These are phyloP conservation scores for Hirundichthys speculiger DNA, from an alignment of 2,113 vertebrate species.

Conservation along the genomic window DNA sequence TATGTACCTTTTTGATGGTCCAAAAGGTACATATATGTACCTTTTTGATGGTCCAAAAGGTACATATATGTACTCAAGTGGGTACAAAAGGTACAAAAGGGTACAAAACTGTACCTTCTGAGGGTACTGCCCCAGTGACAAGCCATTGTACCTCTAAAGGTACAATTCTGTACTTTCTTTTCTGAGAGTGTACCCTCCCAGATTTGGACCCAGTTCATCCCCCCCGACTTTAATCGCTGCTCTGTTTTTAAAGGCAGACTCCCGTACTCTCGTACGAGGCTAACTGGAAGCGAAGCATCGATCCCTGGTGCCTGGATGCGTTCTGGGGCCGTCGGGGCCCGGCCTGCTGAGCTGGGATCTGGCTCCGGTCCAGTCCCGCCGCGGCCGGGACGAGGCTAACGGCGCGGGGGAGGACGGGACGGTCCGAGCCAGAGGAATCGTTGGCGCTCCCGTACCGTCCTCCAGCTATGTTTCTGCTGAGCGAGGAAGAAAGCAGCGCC, in stretches of 20 bases:
- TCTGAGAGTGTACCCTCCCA: no score
- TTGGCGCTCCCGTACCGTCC: constrained; percentile 45
- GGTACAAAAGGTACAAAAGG: no score
- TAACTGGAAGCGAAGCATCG: constrained; percentile 52
- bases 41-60: no score
- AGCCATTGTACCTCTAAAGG: no score
- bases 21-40: no score
- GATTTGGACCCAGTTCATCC: constrained; percentile 14
- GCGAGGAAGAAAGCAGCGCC: constrained; percentile 32
- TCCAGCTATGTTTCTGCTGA: constrained; percentile 44
- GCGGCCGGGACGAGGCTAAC: constrained; percentile 48
- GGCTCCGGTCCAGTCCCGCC: constrained; percentile 40
- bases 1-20: no score
- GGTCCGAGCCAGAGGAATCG: constrained; percentile 51
- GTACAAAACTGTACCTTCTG: no score
- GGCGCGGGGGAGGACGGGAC: constrained; percentile 42
- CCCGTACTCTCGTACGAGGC: constrained; percentile 21
- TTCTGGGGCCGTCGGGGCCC: constrained; percentile 25
- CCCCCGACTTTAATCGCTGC: constrained; percentile 40
- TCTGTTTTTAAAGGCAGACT: constrained; percentile 44
- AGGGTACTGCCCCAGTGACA: no score
- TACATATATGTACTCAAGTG: no score
- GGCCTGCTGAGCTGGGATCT: constrained; percentile 40
- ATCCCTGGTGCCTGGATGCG: constrained; percentile 24
- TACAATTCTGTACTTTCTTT: no score